Evolutionary conservation across 1,140 invertebrate species (phyloP).

Genomic region (Apis laboriosa): DNA sequence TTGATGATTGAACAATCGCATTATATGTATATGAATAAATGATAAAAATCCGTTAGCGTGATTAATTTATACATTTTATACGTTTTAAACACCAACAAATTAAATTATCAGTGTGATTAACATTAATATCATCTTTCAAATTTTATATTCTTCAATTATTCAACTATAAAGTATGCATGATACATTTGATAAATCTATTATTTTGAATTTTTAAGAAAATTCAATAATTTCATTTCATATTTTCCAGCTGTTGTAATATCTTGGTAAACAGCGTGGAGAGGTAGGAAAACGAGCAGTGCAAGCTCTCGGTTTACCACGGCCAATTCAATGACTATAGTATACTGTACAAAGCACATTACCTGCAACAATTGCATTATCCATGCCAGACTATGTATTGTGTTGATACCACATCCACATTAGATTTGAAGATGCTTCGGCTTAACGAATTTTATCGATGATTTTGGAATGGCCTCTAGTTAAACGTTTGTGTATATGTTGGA

Average conservation of each 20-base stretch:
- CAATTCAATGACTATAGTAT: slow-evolving; percentile 47
- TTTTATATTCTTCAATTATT: neutral
- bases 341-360: slow-evolving; percentile 38
- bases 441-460: slow-evolving; percentile 10
- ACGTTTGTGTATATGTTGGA: no score
- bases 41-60: neutral
- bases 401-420: slow-evolving; percentile 13
- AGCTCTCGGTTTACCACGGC: slow-evolving; percentile 48
- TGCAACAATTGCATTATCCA: slow-evolving; percentile 48
- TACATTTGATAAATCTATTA: neutral
- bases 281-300: slow-evolving; percentile 29
- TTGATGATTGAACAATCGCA: neutral
- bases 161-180: neutral
- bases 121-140: no score
- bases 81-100: no score
- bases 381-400: slow-evolving; percentile 13
- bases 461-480: neutral
- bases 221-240: slow-evolving; percentile 37
- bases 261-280: slow-evolving; percentile 18
- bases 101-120: no score
- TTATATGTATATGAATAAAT: neutral
- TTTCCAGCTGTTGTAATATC: slow-evolving; percentile 35
- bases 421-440: slow-evolving; percentile 25
- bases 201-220: neutral
- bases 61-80: neutral